A percentile compares a stretch with the other conserved stretches of the same genome.
Conservation (phyloP, 1,140 invertebrate genomes). For the Drosophila elegans region DNA sequence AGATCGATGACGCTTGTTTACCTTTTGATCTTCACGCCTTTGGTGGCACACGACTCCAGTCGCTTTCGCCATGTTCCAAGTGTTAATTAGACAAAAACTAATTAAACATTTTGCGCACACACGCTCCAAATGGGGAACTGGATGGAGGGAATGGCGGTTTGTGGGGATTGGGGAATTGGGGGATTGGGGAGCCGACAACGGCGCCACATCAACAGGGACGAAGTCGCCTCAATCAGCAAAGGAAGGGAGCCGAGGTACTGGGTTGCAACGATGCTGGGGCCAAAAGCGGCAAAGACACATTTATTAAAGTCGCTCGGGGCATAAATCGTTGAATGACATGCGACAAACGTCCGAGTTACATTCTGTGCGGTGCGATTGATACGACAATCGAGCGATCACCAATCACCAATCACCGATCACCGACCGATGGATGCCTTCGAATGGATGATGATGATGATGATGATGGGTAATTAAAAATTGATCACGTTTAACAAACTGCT, state of each 20-base stretch:
- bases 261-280: conserved; percentile 9
- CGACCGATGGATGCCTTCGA: conserved; percentile 41
- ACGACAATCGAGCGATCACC: conserved; percentile 47
- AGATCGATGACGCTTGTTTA: conserved; percentile 8
- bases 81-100: conserved; percentile 81
- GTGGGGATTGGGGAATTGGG: too few relatives aligned
- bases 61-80: conserved; percentile 58
- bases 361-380: conserved; percentile 78
- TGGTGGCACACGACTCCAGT: conserved; percentile 68
- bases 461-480: conserved; percentile 84
- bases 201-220: conserved; percentile 39
- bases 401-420: conserved; percentile 8
- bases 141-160: background rate
- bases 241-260: background rate
- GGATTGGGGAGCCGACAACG: conserved; percentile 20
- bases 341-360: conserved; percentile 78
- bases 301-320: conserved; percentile 75
- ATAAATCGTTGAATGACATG: conserved; percentile 82
- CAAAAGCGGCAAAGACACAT: conserved; percentile 76
- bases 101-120: conserved; percentile 79
- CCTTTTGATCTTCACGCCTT: conserved; percentile 75
- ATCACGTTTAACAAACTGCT: conserved; percentile 84
- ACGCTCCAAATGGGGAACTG: conserved; percentile 22
- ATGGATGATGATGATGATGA: conserved; percentile 51
- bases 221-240: conserved; percentile 34